These are phyloP conservation scores for Heliothis subflexa DNA, from an alignment of 1,140 invertebrate genomes.

Conservation along the genomic window DNA sequence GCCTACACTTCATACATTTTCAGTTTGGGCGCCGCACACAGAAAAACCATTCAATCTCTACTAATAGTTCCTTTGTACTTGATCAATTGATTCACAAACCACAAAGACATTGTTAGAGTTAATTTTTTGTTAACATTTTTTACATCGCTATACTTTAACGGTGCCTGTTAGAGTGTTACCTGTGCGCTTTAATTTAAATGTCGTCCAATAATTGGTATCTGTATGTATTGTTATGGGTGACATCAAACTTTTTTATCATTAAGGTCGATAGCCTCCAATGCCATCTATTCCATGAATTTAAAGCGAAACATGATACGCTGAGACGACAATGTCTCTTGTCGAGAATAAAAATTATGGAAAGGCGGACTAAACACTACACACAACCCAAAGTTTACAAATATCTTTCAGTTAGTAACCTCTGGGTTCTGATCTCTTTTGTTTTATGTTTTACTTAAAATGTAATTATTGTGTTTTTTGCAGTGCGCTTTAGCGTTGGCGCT, in stretches of 20 bases:
- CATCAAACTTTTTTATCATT: slow-evolving; percentile 64
- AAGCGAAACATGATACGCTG: slow-evolving; percentile 61
- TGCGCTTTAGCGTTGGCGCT: slow-evolving; percentile 60
- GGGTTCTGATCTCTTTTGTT: neutral
- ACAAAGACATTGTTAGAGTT: slow-evolving; percentile 41
- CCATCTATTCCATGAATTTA: slow-evolving; percentile 73
- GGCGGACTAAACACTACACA: slow-evolving; percentile 14
- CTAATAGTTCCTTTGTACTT: slow-evolving; percentile 54
- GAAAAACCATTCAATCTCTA: slow-evolving; percentile 42
- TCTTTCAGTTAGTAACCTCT: no score
- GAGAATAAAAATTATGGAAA: slow-evolving; percentile 57
- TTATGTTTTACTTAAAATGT: neutral
- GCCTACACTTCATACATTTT: slow-evolving; percentile 62
- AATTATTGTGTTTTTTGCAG: slow-evolving; percentile 56
- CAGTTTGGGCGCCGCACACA: slow-evolving; percentile 51
- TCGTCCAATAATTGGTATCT: slow-evolving; percentile 66
- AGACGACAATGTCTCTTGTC: slow-evolving; percentile 29
- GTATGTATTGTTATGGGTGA: slow-evolving; percentile 63
- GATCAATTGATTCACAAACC: slow-evolving; percentile 42
- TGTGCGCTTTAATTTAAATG: slow-evolving; percentile 56
- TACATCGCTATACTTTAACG: slow-evolving; percentile 58
- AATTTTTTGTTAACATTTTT: slow-evolving; percentile 46
- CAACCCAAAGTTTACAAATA: neutral
- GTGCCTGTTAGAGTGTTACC: slow-evolving; percentile 48
- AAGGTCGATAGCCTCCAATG: slow-evolving; percentile 70